phyloP scores from a whole-genome alignment of 2,113 vertebrate species.

The Macroglossus sobrinus region DNA sequence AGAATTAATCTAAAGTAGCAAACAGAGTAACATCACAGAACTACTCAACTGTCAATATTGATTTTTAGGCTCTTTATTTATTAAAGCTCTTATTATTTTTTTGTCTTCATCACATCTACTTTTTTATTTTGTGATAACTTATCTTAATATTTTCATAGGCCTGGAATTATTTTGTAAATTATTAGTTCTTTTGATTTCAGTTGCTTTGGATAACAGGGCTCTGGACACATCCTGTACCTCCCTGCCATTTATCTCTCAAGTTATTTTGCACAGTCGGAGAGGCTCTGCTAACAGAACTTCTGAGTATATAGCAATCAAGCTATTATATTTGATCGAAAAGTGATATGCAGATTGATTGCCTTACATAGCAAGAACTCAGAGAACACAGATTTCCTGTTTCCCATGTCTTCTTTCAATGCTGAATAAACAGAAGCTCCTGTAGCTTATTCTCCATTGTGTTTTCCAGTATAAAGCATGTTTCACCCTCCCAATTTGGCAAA shows the following conservation, averaged over 20 bases:
- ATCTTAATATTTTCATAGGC: neutral
- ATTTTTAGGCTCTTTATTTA: slow-evolving; percentile 1
- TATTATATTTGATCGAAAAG: neutral
- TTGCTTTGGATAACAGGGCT: neutral
- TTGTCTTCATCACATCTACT: neutral
- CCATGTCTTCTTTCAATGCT: neutral
- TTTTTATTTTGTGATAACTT: neutral
- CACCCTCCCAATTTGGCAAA: neutral
- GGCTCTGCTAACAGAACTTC: neutral
- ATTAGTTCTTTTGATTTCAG: neutral
- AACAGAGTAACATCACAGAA: neutral
- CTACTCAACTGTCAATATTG: neutral
- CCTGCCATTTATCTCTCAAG: neutral
- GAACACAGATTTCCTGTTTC: neutral
- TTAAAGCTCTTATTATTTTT: neutral
- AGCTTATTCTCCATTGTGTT: neutral
- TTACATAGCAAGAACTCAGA: neutral
- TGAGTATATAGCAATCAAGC: neutral
- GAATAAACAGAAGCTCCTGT: neutral
- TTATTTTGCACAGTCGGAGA: neutral
- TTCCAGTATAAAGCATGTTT: neutral
- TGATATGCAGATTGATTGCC: neutral
- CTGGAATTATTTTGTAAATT: neutral
- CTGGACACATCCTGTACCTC: neutral
- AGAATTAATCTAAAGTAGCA: neutral